These are phyloP conservation scores for Eumeta japonica DNA, from an alignment of 1,140 invertebrate species.

Conservation along the genomic window DNA sequence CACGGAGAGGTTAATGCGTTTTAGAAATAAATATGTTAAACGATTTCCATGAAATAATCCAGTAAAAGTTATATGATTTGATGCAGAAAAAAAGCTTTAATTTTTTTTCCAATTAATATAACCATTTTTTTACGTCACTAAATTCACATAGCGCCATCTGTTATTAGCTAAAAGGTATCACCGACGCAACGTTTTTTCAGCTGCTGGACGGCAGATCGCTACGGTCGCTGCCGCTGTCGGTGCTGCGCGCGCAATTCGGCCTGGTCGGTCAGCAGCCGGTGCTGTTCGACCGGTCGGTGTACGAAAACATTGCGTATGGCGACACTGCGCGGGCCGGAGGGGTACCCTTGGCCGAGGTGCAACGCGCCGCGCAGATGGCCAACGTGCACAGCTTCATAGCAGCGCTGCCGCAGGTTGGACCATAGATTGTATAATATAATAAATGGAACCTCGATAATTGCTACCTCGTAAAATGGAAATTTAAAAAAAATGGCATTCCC, in stretches of 20 bases:
- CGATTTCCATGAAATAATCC: too few species aligned
- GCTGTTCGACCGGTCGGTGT: constrained; percentile 76
- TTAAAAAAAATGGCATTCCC: too few species aligned
- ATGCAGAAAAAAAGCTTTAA: too few species aligned
- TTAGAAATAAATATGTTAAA: too few species aligned
- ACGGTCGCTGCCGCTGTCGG: constrained; percentile 46
- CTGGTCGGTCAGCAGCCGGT: constrained; percentile 77
- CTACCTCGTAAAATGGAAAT: too few species aligned
- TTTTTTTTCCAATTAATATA: too few species aligned
- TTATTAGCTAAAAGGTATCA: too few species aligned
- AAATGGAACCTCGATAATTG: too few species aligned
- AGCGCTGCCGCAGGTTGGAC: constrained; percentile 69
- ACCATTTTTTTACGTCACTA: too few species aligned
- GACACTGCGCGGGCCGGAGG: constrained; percentile 64
- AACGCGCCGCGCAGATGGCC: constrained; percentile 73
- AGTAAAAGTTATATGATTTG: background rate
- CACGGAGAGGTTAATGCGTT: too few species aligned
- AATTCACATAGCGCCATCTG: too few species aligned
- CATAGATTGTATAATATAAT: constrained; percentile 17
- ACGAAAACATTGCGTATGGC: constrained; percentile 83
- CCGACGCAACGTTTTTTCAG: too few species aligned
- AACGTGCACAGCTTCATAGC: constrained; percentile 82
- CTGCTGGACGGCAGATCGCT: constrained; percentile 52
- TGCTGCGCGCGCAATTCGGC: constrained; percentile 61
- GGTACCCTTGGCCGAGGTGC: constrained; percentile 67